These are phyloP conservation scores for Pteropus rufus DNA, from an alignment of 2,797 vertebrate species.

Conservation along the genomic window DNA sequence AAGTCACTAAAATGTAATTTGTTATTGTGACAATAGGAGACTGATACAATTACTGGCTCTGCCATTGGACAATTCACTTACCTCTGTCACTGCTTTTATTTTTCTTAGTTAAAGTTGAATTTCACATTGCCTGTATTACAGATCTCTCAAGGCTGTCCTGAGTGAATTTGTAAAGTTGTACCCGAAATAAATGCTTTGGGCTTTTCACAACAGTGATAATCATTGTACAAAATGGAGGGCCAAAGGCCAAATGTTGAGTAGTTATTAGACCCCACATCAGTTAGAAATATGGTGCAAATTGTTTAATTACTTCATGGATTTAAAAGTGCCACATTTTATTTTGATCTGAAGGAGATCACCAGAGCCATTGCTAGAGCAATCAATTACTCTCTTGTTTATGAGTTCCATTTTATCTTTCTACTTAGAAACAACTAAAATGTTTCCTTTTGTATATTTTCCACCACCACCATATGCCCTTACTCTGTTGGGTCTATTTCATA, in stretches of 20 bases:
- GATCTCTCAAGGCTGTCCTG: neutral
- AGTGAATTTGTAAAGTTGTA: neutral
- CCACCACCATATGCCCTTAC: neutral
- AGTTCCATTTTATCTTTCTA: neutral
- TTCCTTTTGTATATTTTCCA: neutral
- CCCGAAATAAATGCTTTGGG: neutral
- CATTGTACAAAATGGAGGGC: neutral
- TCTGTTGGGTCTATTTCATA: neutral
- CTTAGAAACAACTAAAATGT: neutral
- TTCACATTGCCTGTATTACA: neutral
- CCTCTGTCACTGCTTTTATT: neutral
- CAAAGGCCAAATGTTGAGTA: neutral
- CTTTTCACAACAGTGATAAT: neutral
- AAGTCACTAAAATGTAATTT: neutral
- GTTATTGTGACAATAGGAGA: neutral
- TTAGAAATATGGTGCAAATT: neutral
- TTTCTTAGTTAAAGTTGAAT: neutral
- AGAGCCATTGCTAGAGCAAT: neutral
- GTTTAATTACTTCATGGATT: neutral
- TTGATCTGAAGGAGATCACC: neutral
- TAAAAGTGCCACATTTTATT: conserved; percentile 2
- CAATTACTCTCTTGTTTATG: neutral
- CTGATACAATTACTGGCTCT: neutral
- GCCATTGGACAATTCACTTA: neutral
- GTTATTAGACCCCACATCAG: neutral